A percentile compares a stretch with the other conserved stretches of the same genome.
Conservation (phyloP, 1,140 invertebrate species). For the Papilio polyxenes region DNA sequence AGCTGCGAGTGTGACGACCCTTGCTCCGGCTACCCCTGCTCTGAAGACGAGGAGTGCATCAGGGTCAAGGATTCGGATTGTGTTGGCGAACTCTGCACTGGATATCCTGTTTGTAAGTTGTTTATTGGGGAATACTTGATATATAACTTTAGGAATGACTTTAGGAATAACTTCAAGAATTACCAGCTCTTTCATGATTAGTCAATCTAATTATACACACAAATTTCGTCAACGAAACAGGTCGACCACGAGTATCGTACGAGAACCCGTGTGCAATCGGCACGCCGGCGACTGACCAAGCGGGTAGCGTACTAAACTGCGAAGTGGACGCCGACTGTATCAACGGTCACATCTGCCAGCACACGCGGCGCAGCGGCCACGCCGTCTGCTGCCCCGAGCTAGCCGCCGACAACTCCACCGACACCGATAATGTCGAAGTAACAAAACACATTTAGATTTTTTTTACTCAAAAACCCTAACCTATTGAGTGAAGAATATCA, state of each 20-base stretch:
- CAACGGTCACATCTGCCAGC: slow-evolving; percentile 54
- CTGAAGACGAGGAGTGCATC: slow-evolving; percentile 86
- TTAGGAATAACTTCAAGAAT: neutral
- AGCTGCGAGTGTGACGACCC: slow-evolving; percentile 93
- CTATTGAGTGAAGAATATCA: no score
- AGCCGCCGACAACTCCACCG: slow-evolving; percentile 57
- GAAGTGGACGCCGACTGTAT: slow-evolving; percentile 66
- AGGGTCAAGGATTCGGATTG: slow-evolving; percentile 86
- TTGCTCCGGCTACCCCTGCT: slow-evolving; percentile 89
- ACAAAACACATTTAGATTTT: neutral
- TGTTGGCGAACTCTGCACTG: slow-evolving; percentile 85
- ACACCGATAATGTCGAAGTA: slow-evolving; percentile 62
- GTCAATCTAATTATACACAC: no score
- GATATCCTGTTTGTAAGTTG: slow-evolving; percentile 86
- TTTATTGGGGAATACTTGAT: neutral
- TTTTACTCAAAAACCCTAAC: no score
- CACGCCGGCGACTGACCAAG: slow-evolving; percentile 84
- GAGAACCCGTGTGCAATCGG: slow-evolving; percentile 84
- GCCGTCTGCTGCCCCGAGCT: slow-evolving; percentile 68
- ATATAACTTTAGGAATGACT: neutral
- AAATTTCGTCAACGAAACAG: slow-evolving; percentile 52
- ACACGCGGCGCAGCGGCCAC: slow-evolving; percentile 48
- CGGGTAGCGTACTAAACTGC: slow-evolving; percentile 84
- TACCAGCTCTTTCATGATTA: neutral
- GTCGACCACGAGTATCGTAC: slow-evolving; percentile 82